A percentile compares a stretch with the other conserved stretches of the same genome.
Conservation (phyloP, 2,113 vertebrate species). For the Tenrec ecaudatus region DNA sequence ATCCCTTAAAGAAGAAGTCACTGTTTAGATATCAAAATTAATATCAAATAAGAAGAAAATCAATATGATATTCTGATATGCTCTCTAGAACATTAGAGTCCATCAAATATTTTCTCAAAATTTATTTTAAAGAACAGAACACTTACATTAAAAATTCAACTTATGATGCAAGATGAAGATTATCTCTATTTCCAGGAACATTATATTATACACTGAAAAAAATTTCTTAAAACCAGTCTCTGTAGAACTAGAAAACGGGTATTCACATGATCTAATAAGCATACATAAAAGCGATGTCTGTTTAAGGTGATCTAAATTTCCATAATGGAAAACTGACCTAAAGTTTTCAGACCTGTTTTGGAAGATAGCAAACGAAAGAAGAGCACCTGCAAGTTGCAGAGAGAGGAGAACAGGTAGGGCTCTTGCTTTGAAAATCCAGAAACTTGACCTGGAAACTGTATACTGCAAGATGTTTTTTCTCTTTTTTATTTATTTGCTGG, state of each 20-base stretch:
- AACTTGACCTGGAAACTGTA: too few species aligned
- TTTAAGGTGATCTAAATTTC: slow-evolving; percentile 72
- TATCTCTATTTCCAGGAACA: slow-evolving; percentile 60
- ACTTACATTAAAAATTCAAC: slow-evolving; percentile 62
- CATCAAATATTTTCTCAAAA: slow-evolving; percentile 43
- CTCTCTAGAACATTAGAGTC: slow-evolving; percentile 25
- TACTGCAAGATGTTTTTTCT: too few species aligned
- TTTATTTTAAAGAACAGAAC: slow-evolving; percentile 53
- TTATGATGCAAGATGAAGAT: slow-evolving; percentile 26
- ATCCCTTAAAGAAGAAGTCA: slow-evolving; percentile 3
- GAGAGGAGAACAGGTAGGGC: too few species aligned
- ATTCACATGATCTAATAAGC: slow-evolving; percentile 73
- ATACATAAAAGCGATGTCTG: slow-evolving; percentile 79
- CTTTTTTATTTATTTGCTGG: too few species aligned
- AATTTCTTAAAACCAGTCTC: slow-evolving; percentile 57
- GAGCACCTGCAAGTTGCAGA: too few species aligned
- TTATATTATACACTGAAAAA: slow-evolving; percentile 66
- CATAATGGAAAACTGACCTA: slow-evolving; percentile 68
- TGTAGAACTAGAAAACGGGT: slow-evolving; percentile 53
- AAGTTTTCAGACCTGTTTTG: background rate
- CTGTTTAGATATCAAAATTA: slow-evolving; percentile 33
- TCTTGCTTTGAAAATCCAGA: too few species aligned
- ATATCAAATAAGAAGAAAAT: slow-evolving; percentile 39
- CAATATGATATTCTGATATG: slow-evolving; percentile 49
- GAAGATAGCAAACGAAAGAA: too few species aligned